A percentile compares a stretch with the other conserved stretches of the same genome.
These are phyloP conservation scores for Megaustenia siamemsis DNA, from an alignment of 2,888 invertebrate species.

Conservation along the genomic window DNA sequence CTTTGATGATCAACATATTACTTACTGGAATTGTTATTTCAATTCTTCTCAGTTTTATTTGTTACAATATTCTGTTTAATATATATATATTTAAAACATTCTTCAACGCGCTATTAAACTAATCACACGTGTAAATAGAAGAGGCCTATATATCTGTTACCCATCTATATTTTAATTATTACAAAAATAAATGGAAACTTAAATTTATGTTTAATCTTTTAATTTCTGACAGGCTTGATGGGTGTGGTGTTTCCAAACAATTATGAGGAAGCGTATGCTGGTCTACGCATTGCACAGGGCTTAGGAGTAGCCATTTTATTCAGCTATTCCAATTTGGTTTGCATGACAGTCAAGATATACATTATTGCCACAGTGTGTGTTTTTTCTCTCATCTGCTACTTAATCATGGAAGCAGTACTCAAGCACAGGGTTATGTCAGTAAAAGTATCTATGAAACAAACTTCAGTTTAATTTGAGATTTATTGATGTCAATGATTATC, in stretches of 20 bases:
- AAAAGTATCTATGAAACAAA: neutral
- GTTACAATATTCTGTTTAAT: too few relatives aligned
- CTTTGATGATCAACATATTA: too few relatives aligned
- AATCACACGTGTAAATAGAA: too few relatives aligned
- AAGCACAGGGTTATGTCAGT: neutral
- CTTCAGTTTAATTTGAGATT: conserved; percentile 6
- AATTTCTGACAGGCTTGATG: conserved; percentile 71
- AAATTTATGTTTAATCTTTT: too few relatives aligned
- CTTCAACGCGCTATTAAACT: too few relatives aligned
- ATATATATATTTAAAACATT: too few relatives aligned
- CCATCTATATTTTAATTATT: too few relatives aligned
- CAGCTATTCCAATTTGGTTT: conserved; percentile 67
- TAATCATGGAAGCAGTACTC: conserved; percentile 63
- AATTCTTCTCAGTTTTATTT: too few relatives aligned
- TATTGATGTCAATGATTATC: neutral
- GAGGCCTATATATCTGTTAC: too few relatives aligned
- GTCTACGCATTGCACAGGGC: conserved; percentile 74
- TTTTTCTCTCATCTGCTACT: conserved; percentile 64
- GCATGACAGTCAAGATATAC: conserved; percentile 71
- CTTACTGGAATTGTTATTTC: too few relatives aligned
- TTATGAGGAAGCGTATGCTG: conserved; percentile 77
- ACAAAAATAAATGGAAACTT: too few relatives aligned
- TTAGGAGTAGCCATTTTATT: conserved; percentile 72
- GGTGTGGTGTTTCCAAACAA: conserved; percentile 74
- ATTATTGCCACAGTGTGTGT: conserved; percentile 64